Evolutionary conservation across 2,888 invertebrate genomes (phyloP), one percentile per base, ranked within the genome.

Genomic region (Buathra laborator): DNA sequence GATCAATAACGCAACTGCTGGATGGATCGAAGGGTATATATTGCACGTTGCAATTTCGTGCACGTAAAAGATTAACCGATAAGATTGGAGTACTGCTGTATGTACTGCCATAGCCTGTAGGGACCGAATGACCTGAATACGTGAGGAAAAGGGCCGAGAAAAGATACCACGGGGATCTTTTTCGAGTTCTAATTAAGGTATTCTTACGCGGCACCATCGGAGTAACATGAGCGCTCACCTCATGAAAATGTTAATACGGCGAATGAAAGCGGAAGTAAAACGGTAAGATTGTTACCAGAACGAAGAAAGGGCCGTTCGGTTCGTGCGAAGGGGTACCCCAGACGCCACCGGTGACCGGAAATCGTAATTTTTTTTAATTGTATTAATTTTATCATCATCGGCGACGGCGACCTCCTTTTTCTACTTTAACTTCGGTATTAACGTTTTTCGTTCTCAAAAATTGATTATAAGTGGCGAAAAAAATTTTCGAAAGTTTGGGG

Each of bases 121-220:
- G 70, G 59, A 37, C 68, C 67, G 32, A 62, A 72, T 81, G 84
- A 84, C 84, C 84, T 81, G 62, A 67, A 77, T 84, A 81, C 84
- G 84, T 59, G 81, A 48, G 62, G 56, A 67, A 51, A 84, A 81
- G 84, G 81, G 77, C 62, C 68, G 62, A 64, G 51, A 12, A 32
- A 66, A 75, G 72, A 81, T 71, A 46, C 29, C 77, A 67, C 76
- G 68, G 64, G 64, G 81, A 74, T 48, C 76, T 72, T 74, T 78
- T 37, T 37, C 81, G 76, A 78, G 77, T 67, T 46, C 76, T 78
- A 81, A 84, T 84, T 84, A 84, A 84, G 68, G 81, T 84, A 77
- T 77, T 77, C 77, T 62, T 67, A 67, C 5, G n/a, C 12, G 37
- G 37, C 68, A 29, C 53, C 67, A 56, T 46, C 48, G 19, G 37